Percentiles rank a stretch among this genome's conserved stretches.
These are phyloP conservation scores for Lutraria lutraria DNA, from an alignment of 2,888 invertebrate species.

Conservation along the genomic window DNA sequence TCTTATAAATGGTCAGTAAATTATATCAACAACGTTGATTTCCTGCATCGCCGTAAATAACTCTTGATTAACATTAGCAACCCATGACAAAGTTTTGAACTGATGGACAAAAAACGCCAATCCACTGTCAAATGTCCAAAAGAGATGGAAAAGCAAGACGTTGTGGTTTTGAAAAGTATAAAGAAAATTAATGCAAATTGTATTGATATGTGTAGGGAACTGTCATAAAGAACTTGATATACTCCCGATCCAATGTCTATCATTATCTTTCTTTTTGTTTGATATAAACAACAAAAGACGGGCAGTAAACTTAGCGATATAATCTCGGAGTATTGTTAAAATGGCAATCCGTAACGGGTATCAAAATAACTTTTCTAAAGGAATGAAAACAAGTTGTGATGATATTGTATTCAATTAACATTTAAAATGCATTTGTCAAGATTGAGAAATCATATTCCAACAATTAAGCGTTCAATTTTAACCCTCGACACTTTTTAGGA, in stretches of 20 bases:
- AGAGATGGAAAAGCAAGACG: neutral
- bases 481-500: neutral
- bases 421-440: slow-evolving; percentile 15
- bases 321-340: slow-evolving; percentile 6
- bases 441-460: slow-evolving; percentile 7
- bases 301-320: neutral
- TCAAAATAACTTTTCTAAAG: slow-evolving; percentile 10
- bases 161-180: neutral
- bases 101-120: neutral
- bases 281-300: neutral
- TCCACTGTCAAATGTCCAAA: neutral
- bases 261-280: neutral
- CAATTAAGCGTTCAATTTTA: slow-evolving; percentile 13
- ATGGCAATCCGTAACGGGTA: slow-evolving; percentile 20
- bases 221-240: slow-evolving; percentile 16
- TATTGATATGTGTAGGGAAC: slow-evolving; percentile 2
- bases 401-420: slow-evolving; percentile 17
- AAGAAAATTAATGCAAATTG: neutral
- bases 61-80: neutral
- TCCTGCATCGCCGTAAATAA: neutral
- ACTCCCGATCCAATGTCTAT: neutral
- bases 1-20: neutral
- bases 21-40: neutral
- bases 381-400: slow-evolving; percentile 21
- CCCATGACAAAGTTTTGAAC: neutral